Evolutionary conservation across 2,888 invertebrate genomes (phyloP).

Genomic region (Pogonocherus hispidulus): DNA sequence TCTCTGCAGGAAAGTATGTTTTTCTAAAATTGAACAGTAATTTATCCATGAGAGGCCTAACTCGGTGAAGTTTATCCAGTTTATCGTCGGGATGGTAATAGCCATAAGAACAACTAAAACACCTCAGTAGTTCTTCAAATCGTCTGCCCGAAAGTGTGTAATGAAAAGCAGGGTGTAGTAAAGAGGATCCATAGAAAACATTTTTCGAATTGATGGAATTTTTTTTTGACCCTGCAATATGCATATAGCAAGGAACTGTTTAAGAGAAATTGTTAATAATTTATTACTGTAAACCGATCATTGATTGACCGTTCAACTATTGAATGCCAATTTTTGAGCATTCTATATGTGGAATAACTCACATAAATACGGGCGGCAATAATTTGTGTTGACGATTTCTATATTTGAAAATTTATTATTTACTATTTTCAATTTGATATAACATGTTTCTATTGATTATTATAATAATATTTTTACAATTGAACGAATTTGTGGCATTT

Average conservation of each 20-base stretch:
- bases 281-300: too few species aligned
- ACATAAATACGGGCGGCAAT: too few species aligned
- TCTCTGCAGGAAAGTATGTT: constrained; percentile 23
- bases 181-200: constrained; percentile 26
- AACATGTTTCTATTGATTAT: too few species aligned
- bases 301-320: too few species aligned
- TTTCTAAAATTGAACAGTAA: constrained; percentile 21
- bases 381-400: too few species aligned
- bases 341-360: too few species aligned
- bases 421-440: too few species aligned
- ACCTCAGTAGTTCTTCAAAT: constrained; percentile 23
- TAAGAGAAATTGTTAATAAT: too few species aligned
- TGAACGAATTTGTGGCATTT: too few species aligned
- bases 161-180: constrained; percentile 23
- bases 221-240: constrained; percentile 25
- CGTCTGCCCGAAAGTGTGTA: constrained; percentile 12
- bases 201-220: constrained; percentile 25
- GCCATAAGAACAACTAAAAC: constrained; percentile 24
- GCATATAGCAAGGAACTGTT: constrained; percentile 21
- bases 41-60: constrained; percentile 17
- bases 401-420: too few species aligned
- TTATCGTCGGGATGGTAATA: constrained; percentile 3
- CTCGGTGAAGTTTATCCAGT: constrained; percentile 9
- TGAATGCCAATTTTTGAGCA: too few species aligned
- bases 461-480: too few species aligned